Conservation (phyloP, 2,797 vertebrate genomes). For the Agapornis canus region DNA sequence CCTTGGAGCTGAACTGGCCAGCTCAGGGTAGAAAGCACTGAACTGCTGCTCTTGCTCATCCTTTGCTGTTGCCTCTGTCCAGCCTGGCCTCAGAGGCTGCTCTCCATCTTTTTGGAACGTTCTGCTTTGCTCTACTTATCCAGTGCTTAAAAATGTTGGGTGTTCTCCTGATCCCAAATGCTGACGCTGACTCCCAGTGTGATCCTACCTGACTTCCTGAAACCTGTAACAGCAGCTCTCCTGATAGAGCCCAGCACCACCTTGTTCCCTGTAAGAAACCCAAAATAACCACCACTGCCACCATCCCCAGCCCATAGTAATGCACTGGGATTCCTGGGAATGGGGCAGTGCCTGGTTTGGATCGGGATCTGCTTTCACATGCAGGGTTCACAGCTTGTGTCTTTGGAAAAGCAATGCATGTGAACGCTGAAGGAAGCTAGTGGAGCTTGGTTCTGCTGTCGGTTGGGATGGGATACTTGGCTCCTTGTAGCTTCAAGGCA, state of each 20-base stretch:
- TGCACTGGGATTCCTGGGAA: not conserved
- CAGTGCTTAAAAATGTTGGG: not conserved
- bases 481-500: not conserved
- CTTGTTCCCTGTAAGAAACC: not conserved
- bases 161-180: not conserved
- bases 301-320: not conserved
- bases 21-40: not conserved
- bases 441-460: not conserved
- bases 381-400: not conserved
- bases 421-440: not conserved
- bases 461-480: not conserved
- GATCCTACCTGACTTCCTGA: not conserved
- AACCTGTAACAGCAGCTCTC: not conserved
- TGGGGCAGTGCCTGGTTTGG: not conserved
- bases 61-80: not conserved
- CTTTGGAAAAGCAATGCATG: not conserved
- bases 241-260: not conserved
- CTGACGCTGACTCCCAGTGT: not conserved
- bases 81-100: not conserved
- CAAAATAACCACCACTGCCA: fast-evolving
- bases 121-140: not conserved
- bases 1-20: not conserved
- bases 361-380: not conserved
- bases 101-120: not conserved
- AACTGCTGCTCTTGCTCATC: not conserved